Evolutionary conservation across 2,888 invertebrate genomes (phyloP).

Genomic region (Hoplodrina blanda): DNA sequence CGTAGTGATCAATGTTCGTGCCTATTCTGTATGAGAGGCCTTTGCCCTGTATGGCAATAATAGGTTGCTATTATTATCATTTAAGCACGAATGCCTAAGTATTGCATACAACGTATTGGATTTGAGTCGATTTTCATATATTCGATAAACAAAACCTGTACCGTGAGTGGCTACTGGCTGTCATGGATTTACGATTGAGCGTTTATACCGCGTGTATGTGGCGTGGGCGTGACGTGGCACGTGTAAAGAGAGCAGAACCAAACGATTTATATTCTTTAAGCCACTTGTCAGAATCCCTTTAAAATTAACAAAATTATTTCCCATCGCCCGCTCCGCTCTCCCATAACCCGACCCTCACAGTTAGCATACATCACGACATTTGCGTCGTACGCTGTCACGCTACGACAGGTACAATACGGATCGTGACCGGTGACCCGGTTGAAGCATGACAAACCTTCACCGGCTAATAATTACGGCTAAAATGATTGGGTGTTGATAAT

Average conservation of each 20-base stretch:
- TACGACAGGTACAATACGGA: constrained; percentile 23
- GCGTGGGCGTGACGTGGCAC: too few species aligned
- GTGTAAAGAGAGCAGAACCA: not conserved
- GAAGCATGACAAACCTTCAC: constrained; percentile 41
- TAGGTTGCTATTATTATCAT: too few species aligned
- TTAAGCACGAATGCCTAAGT: too few species aligned
- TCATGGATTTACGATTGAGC: too few species aligned
- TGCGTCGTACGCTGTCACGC: constrained; percentile 39
- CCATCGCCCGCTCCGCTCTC: constrained; percentile 6
- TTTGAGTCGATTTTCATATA: too few species aligned
- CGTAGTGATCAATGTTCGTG: too few species aligned
- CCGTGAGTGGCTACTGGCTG: too few species aligned
- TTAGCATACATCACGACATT: constrained; percentile 32
- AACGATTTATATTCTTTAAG: not conserved
- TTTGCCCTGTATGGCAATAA: too few species aligned
- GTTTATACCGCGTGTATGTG: too few species aligned
- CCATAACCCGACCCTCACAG: not conserved
- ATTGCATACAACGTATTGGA: too few species aligned
- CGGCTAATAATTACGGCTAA: constrained; percentile 50
- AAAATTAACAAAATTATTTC: not conserved
- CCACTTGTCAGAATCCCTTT: not conserved
- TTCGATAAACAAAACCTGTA: too few species aligned
- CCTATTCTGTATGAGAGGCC: too few species aligned
- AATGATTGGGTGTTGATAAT: constrained; percentile 54
- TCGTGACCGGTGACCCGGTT: constrained; percentile 42